These are phyloP conservation scores for Andricus quercusramuli DNA, from an alignment of 2,888 invertebrate genomes.

Conservation along the genomic window DNA sequence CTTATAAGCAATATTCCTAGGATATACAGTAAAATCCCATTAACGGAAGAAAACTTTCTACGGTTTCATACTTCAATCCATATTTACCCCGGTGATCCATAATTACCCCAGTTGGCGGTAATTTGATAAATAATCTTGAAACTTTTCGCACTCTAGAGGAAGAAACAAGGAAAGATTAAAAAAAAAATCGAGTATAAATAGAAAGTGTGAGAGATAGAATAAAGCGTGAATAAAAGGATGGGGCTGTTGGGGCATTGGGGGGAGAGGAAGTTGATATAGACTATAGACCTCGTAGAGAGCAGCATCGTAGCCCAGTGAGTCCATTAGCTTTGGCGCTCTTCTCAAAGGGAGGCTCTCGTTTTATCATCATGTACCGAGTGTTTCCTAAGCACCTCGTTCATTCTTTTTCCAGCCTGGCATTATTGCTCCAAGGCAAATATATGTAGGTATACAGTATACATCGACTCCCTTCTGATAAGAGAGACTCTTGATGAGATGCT, in stretches of 20 bases:
- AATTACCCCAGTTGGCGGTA: too few relatives aligned
- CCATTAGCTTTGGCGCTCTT: constrained; percentile 76
- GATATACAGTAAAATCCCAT: too few relatives aligned
- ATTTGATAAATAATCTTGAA: too few relatives aligned
- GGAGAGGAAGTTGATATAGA: constrained; percentile 52
- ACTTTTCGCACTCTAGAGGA: too few relatives aligned
- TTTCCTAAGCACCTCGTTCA: constrained; percentile 72
- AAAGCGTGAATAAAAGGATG: neutral
- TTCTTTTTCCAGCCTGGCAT: constrained; percentile 64
- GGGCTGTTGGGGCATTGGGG: constrained; percentile 31
- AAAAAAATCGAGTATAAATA: constrained; percentile 9
- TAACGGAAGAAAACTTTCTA: too few relatives aligned
- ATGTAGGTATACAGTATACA: constrained; percentile 44
- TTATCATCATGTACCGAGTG: constrained; percentile 72
- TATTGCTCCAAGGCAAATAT: constrained; percentile 61
- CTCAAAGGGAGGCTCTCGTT: constrained; percentile 74
- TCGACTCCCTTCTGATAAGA: neutral
- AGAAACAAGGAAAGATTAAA: neutral
- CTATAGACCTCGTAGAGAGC: constrained; percentile 48
- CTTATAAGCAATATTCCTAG: too few relatives aligned
- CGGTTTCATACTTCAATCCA: too few relatives aligned
- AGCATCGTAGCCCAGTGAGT: constrained; percentile 49
- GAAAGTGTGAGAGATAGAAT: constrained; percentile 16
- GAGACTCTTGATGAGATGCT: neutral
- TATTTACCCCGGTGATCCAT: too few relatives aligned